Conservation (phyloP, 2,113 vertebrate genomes). For the Platichthys flesus region DNA sequence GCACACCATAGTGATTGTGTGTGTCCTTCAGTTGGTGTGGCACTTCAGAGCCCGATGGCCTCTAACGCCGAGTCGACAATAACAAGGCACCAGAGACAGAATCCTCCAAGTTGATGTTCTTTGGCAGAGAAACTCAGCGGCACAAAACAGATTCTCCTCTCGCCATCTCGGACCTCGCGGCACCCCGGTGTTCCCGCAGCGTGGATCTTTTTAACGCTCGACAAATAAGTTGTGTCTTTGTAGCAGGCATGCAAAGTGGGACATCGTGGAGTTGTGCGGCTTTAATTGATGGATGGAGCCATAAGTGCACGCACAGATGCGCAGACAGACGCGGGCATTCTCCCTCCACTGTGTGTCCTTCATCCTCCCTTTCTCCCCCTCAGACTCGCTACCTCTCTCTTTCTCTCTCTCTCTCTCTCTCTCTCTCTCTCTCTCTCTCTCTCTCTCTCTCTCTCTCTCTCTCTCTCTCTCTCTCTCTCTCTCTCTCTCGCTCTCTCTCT, state of each 20-base stretch:
- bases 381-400: background rate
- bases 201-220: slow-evolving; percentile 42
- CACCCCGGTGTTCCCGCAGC: slow-evolving; percentile 27
- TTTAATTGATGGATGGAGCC: slow-evolving; percentile 57
- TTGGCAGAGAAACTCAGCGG: slow-evolving; percentile 54
- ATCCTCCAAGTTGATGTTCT: slow-evolving; percentile 58
- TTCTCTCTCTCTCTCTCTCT: slow-evolving; percentile 18
- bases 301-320: slow-evolving; percentile 21
- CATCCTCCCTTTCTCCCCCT: slow-evolving; percentile 22
- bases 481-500: slow-evolving; percentile 15
- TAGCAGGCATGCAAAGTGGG: slow-evolving; percentile 42
- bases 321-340: background rate
- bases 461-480: slow-evolving; percentile 13
- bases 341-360: slow-evolving; percentile 20
- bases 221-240: slow-evolving; percentile 56
- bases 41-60: slow-evolving; percentile 56
- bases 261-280: slow-evolving; percentile 12
- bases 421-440: slow-evolving; percentile 5
- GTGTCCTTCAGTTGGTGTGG: slow-evolving; percentile 17
- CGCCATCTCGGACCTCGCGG: slow-evolving; percentile 50
- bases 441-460: slow-evolving; percentile 11
- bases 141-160: slow-evolving; percentile 52
- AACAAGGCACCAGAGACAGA: slow-evolving; percentile 71
- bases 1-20: background rate
- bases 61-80: slow-evolving; percentile 58